A percentile compares a stretch with the other conserved stretches of the same genome.
These are phyloP conservation scores for Paramormyrops kingsleyae DNA, from an alignment of 2,113 vertebrate species.

Conservation along the genomic window DNA sequence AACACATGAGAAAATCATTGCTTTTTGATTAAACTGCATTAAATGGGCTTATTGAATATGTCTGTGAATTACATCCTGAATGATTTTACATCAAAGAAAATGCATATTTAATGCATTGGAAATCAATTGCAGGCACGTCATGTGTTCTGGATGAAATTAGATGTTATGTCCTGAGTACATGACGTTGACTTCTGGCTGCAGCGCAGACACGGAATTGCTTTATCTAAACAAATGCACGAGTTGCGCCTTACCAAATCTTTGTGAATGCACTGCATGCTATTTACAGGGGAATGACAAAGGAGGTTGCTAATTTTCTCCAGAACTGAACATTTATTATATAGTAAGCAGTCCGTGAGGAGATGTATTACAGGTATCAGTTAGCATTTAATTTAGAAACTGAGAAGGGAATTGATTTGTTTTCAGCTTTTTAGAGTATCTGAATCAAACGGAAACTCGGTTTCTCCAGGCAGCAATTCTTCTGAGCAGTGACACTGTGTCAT, in stretches of 20 bases:
- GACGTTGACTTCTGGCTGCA: background rate
- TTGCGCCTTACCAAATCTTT: background rate
- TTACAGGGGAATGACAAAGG: background rate
- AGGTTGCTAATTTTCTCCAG: background rate
- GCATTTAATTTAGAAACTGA: background rate
- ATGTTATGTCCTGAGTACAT: background rate
- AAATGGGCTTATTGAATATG: conserved; percentile 1
- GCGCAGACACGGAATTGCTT: background rate
- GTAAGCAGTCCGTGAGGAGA: background rate
- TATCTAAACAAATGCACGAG: background rate
- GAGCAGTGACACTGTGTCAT: background rate
- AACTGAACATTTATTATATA: background rate
- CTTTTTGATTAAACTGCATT: conserved; percentile 17
- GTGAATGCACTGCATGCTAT: no score
- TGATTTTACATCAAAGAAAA: conserved; percentile 26
- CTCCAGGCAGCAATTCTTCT: background rate
- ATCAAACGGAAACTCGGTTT: background rate
- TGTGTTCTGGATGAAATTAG: conserved; percentile 2
- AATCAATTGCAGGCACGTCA: conserved; percentile 15
- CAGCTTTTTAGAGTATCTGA: background rate
- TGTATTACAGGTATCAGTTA: background rate
- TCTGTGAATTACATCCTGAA: conserved; percentile 20
- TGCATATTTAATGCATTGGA: conserved; percentile 25
- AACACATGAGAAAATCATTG: background rate
- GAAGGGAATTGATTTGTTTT: background rate